Base-by-base conservation (phyloP, 1,140 invertebrate species). In the Bombus fervidus region DNA sequence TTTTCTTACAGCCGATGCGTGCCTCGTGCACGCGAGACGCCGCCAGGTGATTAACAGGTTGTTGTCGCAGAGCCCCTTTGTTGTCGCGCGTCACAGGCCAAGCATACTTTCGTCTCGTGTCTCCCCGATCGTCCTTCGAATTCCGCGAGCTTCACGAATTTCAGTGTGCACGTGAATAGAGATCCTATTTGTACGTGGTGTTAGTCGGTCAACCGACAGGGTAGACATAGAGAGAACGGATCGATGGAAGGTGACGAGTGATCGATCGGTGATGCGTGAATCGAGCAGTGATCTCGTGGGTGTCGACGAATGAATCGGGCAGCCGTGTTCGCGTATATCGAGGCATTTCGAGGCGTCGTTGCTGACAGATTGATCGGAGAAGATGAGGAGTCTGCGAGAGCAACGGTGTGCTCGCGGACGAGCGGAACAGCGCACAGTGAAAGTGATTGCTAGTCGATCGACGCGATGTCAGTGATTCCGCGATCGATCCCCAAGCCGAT, bases 1-100 rank as follows among this genome's bases (percentile, higher is more conserved):
- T 22, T 75, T 76, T 88, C 78, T 79, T 71, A 72, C 22, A 37
- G 47, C 1, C 43, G 73, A 72, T 69, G 71, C 86, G 87, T 84
- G 86, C 41, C 87, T 47, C 41, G 81, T 43, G 86, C 69, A 62
- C 81, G 64, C 37, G 78, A 66, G 73, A 64, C 78, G 72, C 69
- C 73, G 72, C 81, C 81, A 83, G 86, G 83, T 91, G 83, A 91
- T 91, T 91, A 92, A 92, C 91, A 92, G 91, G 91, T 92, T 92
- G 91, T 87, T 85, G 90, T 85, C 84, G 81, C 78, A 28, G 31
- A 41, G 68, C 59, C 72, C 39, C 72, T 83, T 78, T 77, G 87
- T 86, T 53, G 77, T 77, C 80, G 59, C 68, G 83, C 41, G 39
- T 47, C 77, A 39, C 37, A 31, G 13, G 34, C 68, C 59, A 28